A percentile compares a stretch with the other conserved stretches of the same genome.
Conservation (phyloP, 1,140 invertebrate species). For the Galendromus occidentalis region DNA sequence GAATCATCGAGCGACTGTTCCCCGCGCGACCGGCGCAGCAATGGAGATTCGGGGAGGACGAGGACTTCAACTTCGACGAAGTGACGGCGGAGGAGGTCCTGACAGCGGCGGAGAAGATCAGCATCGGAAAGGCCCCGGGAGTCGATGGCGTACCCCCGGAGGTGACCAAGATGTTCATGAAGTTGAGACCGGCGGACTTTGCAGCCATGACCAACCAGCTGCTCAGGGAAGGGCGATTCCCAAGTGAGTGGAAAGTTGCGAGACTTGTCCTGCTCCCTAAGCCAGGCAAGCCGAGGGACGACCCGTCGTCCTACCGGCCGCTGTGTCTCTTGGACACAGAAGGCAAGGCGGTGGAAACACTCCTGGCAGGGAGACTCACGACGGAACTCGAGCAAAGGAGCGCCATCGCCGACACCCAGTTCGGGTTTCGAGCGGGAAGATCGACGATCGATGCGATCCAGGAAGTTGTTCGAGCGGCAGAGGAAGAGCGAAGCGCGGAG, state of each 20-base stretch:
- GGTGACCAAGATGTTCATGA: background rate
- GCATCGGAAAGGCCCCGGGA: background rate
- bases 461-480: background rate
- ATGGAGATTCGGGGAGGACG: background rate
- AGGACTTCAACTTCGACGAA: background rate
- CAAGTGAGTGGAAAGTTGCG: too few species aligned
- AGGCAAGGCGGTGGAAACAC: too few species aligned
- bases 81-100: background rate
- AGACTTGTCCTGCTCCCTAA: too few species aligned
- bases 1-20: background rate
- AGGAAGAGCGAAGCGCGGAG: background rate
- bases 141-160: background rate
- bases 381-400: background rate
- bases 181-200: background rate
- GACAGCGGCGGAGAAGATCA: background rate
- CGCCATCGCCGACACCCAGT: background rate
- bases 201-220: too few species aligned
- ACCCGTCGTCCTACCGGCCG: too few species aligned
- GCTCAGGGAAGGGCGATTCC: too few species aligned
- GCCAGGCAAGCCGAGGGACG: too few species aligned
- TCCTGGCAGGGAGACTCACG: background rate
- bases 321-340: too few species aligned
- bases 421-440: background rate
- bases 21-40: background rate
- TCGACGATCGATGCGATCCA: background rate